Percentiles rank a stretch among this genome's conserved stretches.
phyloP scores from a whole-genome alignment of 2,888 invertebrate genomes.

The Arctia plantaginis region DNA sequence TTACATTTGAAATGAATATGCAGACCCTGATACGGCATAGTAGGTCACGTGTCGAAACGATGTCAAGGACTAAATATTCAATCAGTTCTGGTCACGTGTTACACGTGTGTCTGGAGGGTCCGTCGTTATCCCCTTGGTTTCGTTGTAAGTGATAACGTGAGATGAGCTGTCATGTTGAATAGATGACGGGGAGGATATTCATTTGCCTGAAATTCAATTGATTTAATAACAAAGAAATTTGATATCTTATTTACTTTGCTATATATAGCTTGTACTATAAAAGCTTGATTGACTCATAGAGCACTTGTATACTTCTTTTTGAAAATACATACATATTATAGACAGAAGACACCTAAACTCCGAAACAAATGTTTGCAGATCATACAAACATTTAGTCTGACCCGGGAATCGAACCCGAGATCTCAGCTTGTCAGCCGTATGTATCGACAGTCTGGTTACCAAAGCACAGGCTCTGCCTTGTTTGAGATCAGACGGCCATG shows the following conservation, averaged over 20 bases:
- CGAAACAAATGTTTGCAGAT: too few species aligned
- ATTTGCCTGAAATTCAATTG: background rate
- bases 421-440: too few species aligned
- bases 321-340: too few species aligned
- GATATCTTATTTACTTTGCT: background rate
- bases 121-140: background rate
- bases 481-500: too few species aligned
- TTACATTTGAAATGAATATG: slow-evolving; percentile 10
- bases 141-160: background rate
- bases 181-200: background rate
- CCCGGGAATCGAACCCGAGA: too few species aligned
- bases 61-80: slow-evolving; percentile 24
- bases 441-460: too few species aligned
- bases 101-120: slow-evolving; percentile 3
- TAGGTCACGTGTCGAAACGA: slow-evolving; percentile 16
- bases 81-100: slow-evolving; percentile 18
- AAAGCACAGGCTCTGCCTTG: too few species aligned
- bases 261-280: too few species aligned
- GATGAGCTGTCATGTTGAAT: background rate
- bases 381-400: too few species aligned
- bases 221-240: background rate
- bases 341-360: too few species aligned
- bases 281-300: too few species aligned
- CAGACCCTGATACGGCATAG: slow-evolving; percentile 10
- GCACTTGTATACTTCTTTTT: too few species aligned